Base-by-base conservation (phyloP, 2,797 vertebrate species). In the Caiman crocodilus region DNA sequence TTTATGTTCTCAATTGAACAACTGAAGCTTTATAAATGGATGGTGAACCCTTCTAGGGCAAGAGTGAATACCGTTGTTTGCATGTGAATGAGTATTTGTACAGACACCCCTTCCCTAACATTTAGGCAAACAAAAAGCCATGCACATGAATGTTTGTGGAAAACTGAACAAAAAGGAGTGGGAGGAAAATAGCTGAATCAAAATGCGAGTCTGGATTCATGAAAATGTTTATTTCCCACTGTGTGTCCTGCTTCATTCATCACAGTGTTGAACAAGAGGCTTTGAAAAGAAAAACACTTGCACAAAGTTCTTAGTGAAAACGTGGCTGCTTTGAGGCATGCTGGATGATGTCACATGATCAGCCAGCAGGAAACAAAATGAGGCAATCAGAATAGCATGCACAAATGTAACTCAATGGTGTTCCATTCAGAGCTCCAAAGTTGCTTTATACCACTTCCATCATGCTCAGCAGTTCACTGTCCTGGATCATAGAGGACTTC, bases 101-200 rank as follows among this genome's bases (percentile, higher is more conserved):
- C 25, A 75, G 79, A 65, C 74, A 59, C 63, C 87, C 94, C 79
- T 93, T 96, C 85, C 65, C 77, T 35, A 85, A 75, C 84, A 67
- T 88, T 95, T 95, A 97, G 94, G 89, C 92, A 96, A 94, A 96
- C 94, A 50, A n/a, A 83, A 79, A 73, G 69, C 93, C 90, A 96
- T 93, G 28, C 92, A 90, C 90, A 75, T 89, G 89, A 94, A 96
- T 85, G 61, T 59, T 32, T 84, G 69, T 94, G 65, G 63, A 92
- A 88, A 84, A 90, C 7, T n/a, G 60, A 91, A 93, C 85, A 95
- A 86, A 92, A 91, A 79, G 64, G 65, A 69, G 16, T 30, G 30
- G n/a, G 42, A 10, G 42, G 28, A 79, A 55, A 25, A 64, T 55
- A 3, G 0, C 15, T 85, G 64, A 86, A 89, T 75, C 23, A 42